phyloP scores from a whole-genome alignment of 1,140 invertebrate genomes.

The Dendrolimus kikuchii region DNA sequence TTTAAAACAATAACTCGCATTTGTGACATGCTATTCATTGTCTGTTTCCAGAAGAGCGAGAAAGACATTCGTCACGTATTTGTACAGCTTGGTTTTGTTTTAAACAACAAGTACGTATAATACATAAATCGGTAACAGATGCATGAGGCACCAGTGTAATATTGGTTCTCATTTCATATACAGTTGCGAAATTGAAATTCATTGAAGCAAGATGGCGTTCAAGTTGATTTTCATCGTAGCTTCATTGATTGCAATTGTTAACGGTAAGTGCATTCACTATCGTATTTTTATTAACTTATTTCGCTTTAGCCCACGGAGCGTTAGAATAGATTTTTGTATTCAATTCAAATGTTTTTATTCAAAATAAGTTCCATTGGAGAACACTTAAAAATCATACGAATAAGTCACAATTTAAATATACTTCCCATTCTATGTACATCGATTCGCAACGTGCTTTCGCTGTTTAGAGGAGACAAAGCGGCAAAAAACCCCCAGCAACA shows the following conservation, averaged over 20 bases:
- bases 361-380: too few relatives aligned
- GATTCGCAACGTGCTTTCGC: too few relatives aligned
- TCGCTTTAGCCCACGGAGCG: too few relatives aligned
- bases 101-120: constrained; percentile 32
- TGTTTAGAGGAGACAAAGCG: too few relatives aligned
- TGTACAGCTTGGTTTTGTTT: constrained; percentile 30
- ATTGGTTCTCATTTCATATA: constrained; percentile 22
- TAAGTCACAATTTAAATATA: too few relatives aligned
- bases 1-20: neutral
- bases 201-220: constrained; percentile 31
- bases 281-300: too few relatives aligned
- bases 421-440: too few relatives aligned
- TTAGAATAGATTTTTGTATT: too few relatives aligned
- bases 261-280: constrained; percentile 26
- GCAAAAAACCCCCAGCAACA: too few relatives aligned
- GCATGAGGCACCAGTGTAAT: constrained; percentile 29
- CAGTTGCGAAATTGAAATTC: constrained; percentile 6
- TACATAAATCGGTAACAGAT: constrained; percentile 37
- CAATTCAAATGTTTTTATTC: too few relatives aligned
- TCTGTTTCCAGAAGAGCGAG: constrained; percentile 22
- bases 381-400: too few relatives aligned
- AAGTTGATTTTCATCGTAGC: constrained; percentile 18
- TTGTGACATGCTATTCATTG: constrained; percentile 5
- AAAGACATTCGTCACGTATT: constrained; percentile 37
- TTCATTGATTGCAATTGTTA: constrained; percentile 20